Evolutionary conservation across 2,888 invertebrate species (phyloP).

Genomic region (Aplocera efformata): DNA sequence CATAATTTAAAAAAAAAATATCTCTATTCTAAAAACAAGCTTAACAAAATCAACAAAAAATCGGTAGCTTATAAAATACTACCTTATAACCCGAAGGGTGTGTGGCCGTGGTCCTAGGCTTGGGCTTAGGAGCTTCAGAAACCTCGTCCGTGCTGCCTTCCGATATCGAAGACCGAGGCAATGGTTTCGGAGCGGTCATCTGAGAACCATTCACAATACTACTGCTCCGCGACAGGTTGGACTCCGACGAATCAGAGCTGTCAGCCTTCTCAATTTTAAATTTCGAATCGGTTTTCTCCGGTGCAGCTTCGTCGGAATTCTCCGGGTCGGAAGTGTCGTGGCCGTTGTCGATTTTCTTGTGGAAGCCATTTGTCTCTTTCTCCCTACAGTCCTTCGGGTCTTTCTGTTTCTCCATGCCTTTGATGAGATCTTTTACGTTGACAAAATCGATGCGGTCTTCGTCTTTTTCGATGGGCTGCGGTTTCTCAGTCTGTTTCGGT

Average conservation of each 20-base stretch:
- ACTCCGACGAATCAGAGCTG: constrained; percentile 57
- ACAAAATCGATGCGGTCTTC: constrained; percentile 76
- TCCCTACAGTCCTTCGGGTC: constrained; percentile 39
- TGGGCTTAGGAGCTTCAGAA: constrained; percentile 76
- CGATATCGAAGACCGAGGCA: constrained; percentile 89
- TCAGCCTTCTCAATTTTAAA: constrained; percentile 48
- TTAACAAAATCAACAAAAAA: too few species aligned
- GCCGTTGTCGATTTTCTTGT: constrained; percentile 61
- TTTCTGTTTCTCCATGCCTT: constrained; percentile 81
- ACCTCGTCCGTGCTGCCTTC: constrained; percentile 82
- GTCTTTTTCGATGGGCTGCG: constrained; percentile 52
- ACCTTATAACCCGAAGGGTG: constrained; percentile 90
- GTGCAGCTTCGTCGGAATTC: constrained; percentile 28
- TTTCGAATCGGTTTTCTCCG: not conserved
- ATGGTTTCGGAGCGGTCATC: constrained; percentile 85
- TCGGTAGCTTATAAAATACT: too few species aligned
- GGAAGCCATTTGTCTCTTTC: constrained; percentile 66
- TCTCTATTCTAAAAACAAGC: constrained; percentile 6
- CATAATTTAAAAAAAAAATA: too few species aligned
- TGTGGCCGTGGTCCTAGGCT: constrained; percentile 85
- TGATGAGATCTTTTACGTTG: constrained; percentile 82
- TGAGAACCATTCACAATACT: constrained; percentile 66
- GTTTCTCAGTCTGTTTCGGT: constrained; percentile 42
- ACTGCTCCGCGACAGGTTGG: constrained; percentile 59
- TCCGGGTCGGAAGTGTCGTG: constrained; percentile 46